A percentile compares a stretch with the other conserved stretches of the same genome.
Evolutionary conservation across 2,888 invertebrate genomes (phyloP).

Genomic region (Caenorhabditis japonica): DNA sequence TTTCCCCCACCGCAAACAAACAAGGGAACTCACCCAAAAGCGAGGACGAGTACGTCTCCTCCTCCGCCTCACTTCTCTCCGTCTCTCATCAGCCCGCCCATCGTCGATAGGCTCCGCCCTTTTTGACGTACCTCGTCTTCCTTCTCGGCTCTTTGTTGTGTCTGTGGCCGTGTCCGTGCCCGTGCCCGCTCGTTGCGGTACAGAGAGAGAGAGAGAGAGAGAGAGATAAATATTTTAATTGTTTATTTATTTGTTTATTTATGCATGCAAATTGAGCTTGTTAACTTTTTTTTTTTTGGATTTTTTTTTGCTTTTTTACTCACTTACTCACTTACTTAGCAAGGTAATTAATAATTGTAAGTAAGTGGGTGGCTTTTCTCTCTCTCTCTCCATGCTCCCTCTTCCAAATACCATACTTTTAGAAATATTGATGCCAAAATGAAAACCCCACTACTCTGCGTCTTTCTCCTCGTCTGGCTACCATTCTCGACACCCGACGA

Average conservation of each 20-base stretch:
- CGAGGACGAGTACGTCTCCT: too few relatives aligned
- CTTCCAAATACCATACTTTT: not conserved
- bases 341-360: too few relatives aligned
- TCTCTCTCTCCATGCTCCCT: not conserved
- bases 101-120: not conserved
- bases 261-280: slow-evolving; percentile 45
- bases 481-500: slow-evolving; percentile 50
- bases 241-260: too few relatives aligned
- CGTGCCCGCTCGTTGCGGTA: not conserved
- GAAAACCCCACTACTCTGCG: slow-evolving; percentile 12
- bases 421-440: not conserved
- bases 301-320: slow-evolving; percentile 3
- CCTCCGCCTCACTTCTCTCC: not conserved
- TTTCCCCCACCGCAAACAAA: too few relatives aligned
- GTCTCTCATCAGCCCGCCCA: not conserved
- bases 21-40: too few relatives aligned
- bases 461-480: slow-evolving; percentile 1
- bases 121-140: not conserved
- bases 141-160: not conserved
- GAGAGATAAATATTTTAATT: slow-evolving; percentile 16
- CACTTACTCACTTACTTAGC: too few relatives aligned
- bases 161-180: too few relatives aligned
- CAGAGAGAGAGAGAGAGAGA: not conserved
- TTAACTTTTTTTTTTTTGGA: slow-evolving; percentile 31
- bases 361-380: not conserved